Base-by-base conservation (phyloP, 2,113 vertebrate genomes). In the Myotis yumanensis region DNA sequence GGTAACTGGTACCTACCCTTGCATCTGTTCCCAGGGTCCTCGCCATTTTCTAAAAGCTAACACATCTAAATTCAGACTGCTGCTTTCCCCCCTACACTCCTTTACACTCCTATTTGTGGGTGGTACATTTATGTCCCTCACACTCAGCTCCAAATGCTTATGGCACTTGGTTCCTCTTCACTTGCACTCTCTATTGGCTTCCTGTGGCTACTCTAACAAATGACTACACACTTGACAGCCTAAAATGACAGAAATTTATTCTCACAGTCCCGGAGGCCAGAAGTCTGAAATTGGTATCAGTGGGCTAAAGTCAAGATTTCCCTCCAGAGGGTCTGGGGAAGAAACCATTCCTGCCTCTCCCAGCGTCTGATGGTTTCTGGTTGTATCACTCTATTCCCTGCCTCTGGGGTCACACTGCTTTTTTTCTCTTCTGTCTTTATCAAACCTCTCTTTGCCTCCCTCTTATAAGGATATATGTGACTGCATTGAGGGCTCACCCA, bases 151-250 rank as follows among this genome's bases (percentile, higher is more conserved):
- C 57, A 75, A 40, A 91, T 85, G 76, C 32, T 71, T 57, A 51
- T 52, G 18, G 52, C 75, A 16, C 82, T 83, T 80, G 35, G 79
- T 71, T 91, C 14, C 14, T 95, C 40, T 90, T 92, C 46, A 66
- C 71, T 87, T 86, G 43, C 89, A 93, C 52, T 82, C 51, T 88
- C 15, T 72, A 3, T 91, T 89, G 37, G 48, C 68, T 88, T 84
- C 40, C 32, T 51, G 30, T 86, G 28, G 23, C 40, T 62, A 35
- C 64, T 68, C 0, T 75, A 73, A 52, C 14, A 84, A 68, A 84
- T 76, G 85, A 52, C 20, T 32, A 57, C 66, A 69, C 7, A 48
- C 46, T 18, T 76, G 37, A n/a, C 73, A 57, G 12, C 59, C n/a
- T 88, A 40, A 84, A 68, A 80, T 66, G 77, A 43, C 18, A 91